Evolutionary conservation across 2,888 invertebrate species (phyloP), one percentile per base, ranked within the genome.

Genomic region (Ernsta delagoae): DNA sequence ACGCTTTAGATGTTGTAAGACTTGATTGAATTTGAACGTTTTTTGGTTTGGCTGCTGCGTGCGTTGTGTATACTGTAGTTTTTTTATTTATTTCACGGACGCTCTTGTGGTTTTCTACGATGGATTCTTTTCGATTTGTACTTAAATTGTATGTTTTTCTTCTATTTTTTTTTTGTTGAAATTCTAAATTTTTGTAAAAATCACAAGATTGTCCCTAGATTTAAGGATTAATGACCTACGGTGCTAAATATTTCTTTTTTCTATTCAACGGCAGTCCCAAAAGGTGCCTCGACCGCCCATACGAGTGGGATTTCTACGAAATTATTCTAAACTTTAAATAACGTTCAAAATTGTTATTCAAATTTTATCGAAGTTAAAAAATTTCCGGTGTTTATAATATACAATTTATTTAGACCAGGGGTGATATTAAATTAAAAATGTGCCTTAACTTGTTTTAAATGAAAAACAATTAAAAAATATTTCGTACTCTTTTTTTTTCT

Each of bases 1-100:
- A 67, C 67, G 72, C 56, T 69, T 73, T 67, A 65, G 59, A 53
- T 70, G 70, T 41, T 41, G 6, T 41, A 41, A 39, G 39, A 39
- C 39, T 39, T 39, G 5, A 39, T 39, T 39, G 5, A 39, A 39
- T 39, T 39, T 39, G n/a, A n/a, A n/a, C n/a, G n/a, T n/a, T n/a
- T 36, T 36, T 5, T 36, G 36, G 5, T 36, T 36, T 36, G 36
- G 36, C 5, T 5, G 36, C 36, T 4, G 36, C 36, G 36, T 36
- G 3, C n/a, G n/a, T n/a, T n/a, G n/a, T n/a, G n/a, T n/a, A n/a
- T n/a, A n/a, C n/a, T n/a, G n/a, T n/a, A n/a, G n/a, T n/a, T n/a
- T n/a, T n/a, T n/a, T n/a, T n/a, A n/a, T n/a, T n/a, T n/a, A 34
- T 57, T 57, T 39, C 2, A 34, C 12, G 36, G 57, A 57, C 57